phyloP scores from a whole-genome alignment of 1,140 invertebrate species.

The Steinernema feltiae region DNA sequence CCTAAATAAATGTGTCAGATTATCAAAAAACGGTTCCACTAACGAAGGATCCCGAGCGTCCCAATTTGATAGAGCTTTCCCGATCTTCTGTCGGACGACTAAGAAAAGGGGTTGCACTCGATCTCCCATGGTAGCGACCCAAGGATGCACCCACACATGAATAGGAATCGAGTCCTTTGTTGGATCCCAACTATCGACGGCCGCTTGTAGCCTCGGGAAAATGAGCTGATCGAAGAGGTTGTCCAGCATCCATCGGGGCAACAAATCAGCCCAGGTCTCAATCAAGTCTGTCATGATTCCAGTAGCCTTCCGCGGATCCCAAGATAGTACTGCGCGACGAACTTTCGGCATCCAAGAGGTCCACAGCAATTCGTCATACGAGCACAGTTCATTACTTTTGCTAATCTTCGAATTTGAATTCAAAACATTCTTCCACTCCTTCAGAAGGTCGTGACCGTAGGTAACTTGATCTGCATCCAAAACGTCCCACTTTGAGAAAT shows the following conservation, averaged over 20 bases:
- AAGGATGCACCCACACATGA: constrained; percentile 92
- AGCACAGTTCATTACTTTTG: constrained; percentile 31
- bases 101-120: constrained; percentile 78
- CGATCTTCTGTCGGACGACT: constrained; percentile 83
- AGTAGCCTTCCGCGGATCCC: constrained; percentile 58
- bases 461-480: constrained; percentile 63
- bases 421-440: constrained; percentile 69
- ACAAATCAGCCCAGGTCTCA: constrained; percentile 72
- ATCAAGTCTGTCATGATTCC: constrained; percentile 73
- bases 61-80: constrained; percentile 67
- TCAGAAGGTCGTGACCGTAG: constrained; percentile 67
- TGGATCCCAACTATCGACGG: constrained; percentile 76
- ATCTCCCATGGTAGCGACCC: constrained; percentile 72
- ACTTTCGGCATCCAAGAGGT: constrained; percentile 79
- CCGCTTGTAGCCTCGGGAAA: constrained; percentile 42
- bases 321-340: constrained; percentile 66
- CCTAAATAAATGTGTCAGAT: too few relatives aligned
- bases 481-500: constrained; percentile 71
- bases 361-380: constrained; percentile 69
- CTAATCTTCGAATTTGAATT: constrained; percentile 58
- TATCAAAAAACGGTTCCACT: too few relatives aligned
- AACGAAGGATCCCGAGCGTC: constrained; percentile 60
- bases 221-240: constrained; percentile 69
- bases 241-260: constrained; percentile 76
- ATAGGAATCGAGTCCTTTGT: constrained; percentile 83